Conservation (phyloP, 2,113 vertebrate species). For the Kobus ellipsiprymnus region DNA sequence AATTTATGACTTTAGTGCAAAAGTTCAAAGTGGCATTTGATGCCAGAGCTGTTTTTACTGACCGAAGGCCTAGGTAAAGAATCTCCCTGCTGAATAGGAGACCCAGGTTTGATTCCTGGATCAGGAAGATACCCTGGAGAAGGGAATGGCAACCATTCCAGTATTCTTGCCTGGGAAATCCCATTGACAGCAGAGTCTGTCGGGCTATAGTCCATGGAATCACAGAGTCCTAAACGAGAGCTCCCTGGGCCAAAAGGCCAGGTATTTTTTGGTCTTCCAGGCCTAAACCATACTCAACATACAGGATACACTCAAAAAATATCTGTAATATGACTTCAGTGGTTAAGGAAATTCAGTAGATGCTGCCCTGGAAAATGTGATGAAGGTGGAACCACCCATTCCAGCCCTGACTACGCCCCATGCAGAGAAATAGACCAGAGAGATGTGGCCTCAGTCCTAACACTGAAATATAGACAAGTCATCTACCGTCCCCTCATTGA, state of each 20-base stretch:
- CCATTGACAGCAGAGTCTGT: neutral
- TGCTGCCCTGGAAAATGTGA: neutral
- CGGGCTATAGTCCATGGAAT: neutral
- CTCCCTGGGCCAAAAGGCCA: neutral
- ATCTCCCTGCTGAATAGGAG: neutral
- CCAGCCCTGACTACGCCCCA: neutral
- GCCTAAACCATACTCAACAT: neutral
- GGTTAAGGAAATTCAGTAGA: neutral
- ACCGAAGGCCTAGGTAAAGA: neutral
- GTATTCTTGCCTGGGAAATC: neutral
- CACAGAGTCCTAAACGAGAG: neutral
- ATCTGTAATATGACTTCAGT: neutral
- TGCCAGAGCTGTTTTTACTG: neutral
- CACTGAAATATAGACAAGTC: neutral
- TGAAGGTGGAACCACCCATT: rapidly evolving
- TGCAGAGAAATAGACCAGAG: neutral
- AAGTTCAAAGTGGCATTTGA: neutral
- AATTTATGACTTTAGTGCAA: neutral
- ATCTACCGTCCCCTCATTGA: neutral
- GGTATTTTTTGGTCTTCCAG: neutral
- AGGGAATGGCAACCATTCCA: neutral
- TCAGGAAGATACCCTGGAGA: neutral
- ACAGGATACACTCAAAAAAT: neutral
- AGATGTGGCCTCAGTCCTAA: neutral
- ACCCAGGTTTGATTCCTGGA: neutral